Base-by-base conservation (phyloP, 2,888 invertebrate species). In the Panopea generosa region DNA sequence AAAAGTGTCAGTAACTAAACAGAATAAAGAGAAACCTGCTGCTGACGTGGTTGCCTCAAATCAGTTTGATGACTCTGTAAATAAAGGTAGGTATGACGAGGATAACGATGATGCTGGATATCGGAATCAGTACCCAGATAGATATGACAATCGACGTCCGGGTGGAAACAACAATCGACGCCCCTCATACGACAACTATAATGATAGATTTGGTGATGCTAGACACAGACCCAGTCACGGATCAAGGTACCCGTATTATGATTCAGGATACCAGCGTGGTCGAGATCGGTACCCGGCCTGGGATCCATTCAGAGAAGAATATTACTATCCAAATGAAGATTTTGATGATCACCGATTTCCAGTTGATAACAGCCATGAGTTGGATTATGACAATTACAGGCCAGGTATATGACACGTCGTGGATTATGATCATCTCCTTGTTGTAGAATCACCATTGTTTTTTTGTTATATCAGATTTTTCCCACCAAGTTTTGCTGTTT, bases 211-310 rank as follows among this genome's bases (percentile, higher is more conserved):
- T 27, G 29, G 47, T 27, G 72, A 66, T 29, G 65, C 50, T 22
- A 38, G 72, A 27, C 69, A 66, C 14, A 20, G 73, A 60, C 73
- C 76, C 16, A 70, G 70, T 22, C 70, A 74, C n/a, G 77, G 66
- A 6, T 73, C 76, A 9, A 57, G 70, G 27, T 83, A 80, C 43
- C 83, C 83, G 1, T 77, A 75, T 20, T 80, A 83, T 72, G 79
- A 80, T 50, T 45, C 66, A 0, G 76, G 72, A 14, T 75, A 73
- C 40, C 57, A 22, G 20, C 45, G 61, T 24, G 72, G 69, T 11
- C 52, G 71, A 47, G 73, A 68, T 20, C 53, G 74, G 56, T 77
- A 74, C 38, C 80, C 80, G 7, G 73, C 73, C n/a, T 80, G 80
- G 80, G 76, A 80, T 53, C 56, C 70, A 27, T 74, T 50, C 29